Conservation (phyloP, 2,797 vertebrate genomes). For the Tapirus indicus region DNA sequence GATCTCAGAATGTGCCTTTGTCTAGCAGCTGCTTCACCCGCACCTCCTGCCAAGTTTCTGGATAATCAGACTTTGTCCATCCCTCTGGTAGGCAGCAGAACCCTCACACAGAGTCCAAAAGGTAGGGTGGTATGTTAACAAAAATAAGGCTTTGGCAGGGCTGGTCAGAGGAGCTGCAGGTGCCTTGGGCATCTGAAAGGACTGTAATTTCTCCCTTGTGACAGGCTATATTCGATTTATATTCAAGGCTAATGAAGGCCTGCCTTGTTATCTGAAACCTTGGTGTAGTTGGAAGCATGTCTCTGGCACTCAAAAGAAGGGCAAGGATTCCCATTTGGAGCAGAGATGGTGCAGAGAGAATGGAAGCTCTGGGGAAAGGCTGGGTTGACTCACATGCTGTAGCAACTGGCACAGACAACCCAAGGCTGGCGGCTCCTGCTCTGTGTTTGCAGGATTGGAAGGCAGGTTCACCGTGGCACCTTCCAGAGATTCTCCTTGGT, state of each 20-base stretch:
- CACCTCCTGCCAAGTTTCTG: constrained; percentile 60
- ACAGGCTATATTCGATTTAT: neutral
- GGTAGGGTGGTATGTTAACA: neutral
- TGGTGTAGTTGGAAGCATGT: neutral
- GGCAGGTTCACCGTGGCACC: neutral
- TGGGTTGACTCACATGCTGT: neutral
- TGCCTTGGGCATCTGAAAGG: neutral
- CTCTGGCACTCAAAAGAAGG: neutral
- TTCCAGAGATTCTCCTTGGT: neutral
- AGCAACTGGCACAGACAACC: neutral
- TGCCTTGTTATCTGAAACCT: neutral
- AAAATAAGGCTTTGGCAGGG: neutral
- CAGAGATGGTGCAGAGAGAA: neutral
- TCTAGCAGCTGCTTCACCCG: neutral
- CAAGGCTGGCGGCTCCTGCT: neutral
- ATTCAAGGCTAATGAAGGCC: neutral
- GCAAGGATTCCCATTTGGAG: neutral
- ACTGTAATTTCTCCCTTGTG: neutral
- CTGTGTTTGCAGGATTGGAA: neutral
- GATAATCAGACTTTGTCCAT: constrained; percentile 61
- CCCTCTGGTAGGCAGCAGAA: constrained; percentile 35
- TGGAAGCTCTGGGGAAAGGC: neutral
- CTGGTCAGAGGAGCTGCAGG: neutral
- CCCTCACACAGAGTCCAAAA: constrained; percentile 39
- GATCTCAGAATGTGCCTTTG: constrained; percentile 40